Base-by-base conservation (phyloP, 1,140 invertebrate genomes). In the Ganaspis sp. region DNA sequence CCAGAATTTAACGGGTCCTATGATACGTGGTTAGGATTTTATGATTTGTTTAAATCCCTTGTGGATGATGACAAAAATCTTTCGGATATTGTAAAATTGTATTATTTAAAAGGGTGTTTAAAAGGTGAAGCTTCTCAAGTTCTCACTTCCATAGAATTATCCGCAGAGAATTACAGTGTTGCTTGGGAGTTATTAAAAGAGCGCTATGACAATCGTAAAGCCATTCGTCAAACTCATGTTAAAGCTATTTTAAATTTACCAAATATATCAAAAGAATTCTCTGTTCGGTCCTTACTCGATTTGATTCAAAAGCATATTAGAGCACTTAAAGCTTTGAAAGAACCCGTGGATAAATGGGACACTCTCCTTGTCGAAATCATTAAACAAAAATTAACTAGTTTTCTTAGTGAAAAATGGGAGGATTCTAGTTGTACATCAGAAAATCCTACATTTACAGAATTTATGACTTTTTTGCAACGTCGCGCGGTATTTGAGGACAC, bases 21-120 rank as follows among this genome's bases (percentile, higher is more conserved):
- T 72, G 77, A 84, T 73, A 77, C 87, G 69, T 87, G 84, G 82
- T 29, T 75, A 19, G 38, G 78, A 8, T 88, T 87, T 81, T 23
- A 75, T 15, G 84, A 84, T 76, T 58, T 45, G 26, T 87, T 85
- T 71, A 76, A 54, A 21, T 79, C 84, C n/a, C 42, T 45, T 45
- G 42, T 45, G 21, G 81, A 84, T 53, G 19, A 74, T 54, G 81
- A 87, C 74, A n/a, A 11, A 5, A 21, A n/a, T 1, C 17, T 87
- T 53, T 49, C 76, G 8, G 69, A 69, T 9, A 80, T 81, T 17
- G 75, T 83, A 75, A 88, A 86, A 71, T 78, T 87, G 0, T 75
- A 85, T 70, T 84, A 88, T 77, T 70, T 88, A 53, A 76, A 76
- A 74, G 54, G 64, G 23, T 80, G 74, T 72, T 37, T 88, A n/a